Conservation (phyloP, 2,797 vertebrate species). For the Thamnophis elegans region DNA sequence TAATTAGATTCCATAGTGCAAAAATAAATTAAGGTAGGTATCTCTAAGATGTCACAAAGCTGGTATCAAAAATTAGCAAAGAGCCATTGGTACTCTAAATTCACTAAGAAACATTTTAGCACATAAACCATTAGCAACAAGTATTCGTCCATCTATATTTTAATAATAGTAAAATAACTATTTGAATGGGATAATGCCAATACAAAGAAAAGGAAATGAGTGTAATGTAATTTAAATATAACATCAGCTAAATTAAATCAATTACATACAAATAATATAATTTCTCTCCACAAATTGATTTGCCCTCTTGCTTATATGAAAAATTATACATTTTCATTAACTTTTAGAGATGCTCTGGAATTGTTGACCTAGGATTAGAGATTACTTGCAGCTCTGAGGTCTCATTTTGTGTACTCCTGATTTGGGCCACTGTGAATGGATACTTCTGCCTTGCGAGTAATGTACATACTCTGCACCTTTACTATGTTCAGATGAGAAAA, state of each 20-base stretch:
- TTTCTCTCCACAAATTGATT: background rate
- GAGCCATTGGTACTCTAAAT: background rate
- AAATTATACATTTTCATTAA: background rate
- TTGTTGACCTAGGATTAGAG: background rate
- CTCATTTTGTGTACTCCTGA: background rate
- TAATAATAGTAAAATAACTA: background rate
- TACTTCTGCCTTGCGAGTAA: background rate
- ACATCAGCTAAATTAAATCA: background rate
- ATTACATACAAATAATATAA: background rate
- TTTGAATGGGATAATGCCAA: background rate
- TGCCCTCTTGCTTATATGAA: background rate
- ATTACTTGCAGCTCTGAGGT: background rate
- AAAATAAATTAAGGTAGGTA: background rate
- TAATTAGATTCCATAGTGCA: rapidly evolving
- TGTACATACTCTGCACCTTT: background rate
- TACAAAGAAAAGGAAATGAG: background rate
- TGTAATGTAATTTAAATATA: background rate
- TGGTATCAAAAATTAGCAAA: rapidly evolving
- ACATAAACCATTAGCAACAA: background rate
- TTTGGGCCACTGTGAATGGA: background rate
- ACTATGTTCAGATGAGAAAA: background rate
- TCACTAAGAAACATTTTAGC: background rate
- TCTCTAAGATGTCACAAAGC: background rate
- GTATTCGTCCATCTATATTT: background rate
- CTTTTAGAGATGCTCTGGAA: background rate